Conservation (phyloP, 2,113 vertebrate genomes). For the Ciconia stormi region DNA sequence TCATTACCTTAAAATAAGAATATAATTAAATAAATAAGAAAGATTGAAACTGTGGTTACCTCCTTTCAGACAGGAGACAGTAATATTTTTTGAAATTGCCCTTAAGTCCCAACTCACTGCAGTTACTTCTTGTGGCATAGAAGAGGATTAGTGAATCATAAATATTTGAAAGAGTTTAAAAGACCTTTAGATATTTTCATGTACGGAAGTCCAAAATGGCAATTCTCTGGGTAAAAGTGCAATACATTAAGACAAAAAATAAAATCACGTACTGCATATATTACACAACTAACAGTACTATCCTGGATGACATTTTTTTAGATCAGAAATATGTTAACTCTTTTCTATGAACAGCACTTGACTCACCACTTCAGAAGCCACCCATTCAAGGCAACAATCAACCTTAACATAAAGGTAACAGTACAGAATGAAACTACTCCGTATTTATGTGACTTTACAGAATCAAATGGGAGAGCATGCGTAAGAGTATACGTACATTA, state of each 20-base stretch:
- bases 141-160: background rate
- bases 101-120: background rate
- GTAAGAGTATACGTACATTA: accelerated
- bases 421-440: background rate
- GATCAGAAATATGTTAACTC: background rate
- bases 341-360: background rate
- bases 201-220: background rate
- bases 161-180: background rate
- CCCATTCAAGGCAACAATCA: background rate
- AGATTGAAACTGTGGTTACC: background rate
- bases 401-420: background rate
- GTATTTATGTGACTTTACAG: background rate
- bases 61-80: background rate
- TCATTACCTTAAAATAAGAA: slow-evolving; percentile 86
- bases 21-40: background rate
- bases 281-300: background rate
- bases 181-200: background rate
- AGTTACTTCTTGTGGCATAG: background rate
- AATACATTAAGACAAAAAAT: background rate
- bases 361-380: background rate
- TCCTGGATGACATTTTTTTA: background rate
- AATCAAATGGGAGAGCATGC: background rate
- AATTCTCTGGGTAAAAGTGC: background rate
- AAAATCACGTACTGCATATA: background rate
- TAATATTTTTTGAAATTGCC: background rate